Evolutionary conservation across 2,113 vertebrate species (phyloP), one percentile per base, ranked within the genome.

Genomic region (Ifrita kowaldi): DNA sequence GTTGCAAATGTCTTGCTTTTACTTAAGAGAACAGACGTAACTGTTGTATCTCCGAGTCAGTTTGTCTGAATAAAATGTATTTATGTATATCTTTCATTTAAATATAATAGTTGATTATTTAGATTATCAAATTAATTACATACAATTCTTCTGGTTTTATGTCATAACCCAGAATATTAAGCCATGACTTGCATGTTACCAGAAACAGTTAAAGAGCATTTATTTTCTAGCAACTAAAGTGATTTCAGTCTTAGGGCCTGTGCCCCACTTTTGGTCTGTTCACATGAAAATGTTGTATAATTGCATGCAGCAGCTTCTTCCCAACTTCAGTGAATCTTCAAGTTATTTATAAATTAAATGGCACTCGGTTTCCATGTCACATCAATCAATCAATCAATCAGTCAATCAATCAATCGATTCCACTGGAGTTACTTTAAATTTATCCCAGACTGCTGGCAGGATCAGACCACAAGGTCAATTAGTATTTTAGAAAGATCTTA

Each of bases 151-250:
- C n/a, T 77, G 28, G 6, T 55, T 91, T 86, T 77, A 52, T 23
- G 8, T 50, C 26, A 20, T 73, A 87, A 55, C 6, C 6, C 7
- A 10, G 46, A 76, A 44, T 59, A 56, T 4, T 11, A 90, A 80
- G 32, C 20, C 1, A 3, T 52, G 56, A 74, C 28, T 74, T 68
- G 8, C 7, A 57, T 27, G 4, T 70, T 69, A 67, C 60, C 93
- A 95, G 87, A 63, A 57, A 85, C 14, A 68, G 7, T 9, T 84
- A 93, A 52, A 68, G 21, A 55, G 59, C 1, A 13, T 63, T 84
- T 82, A 28, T 94, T 92, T 95, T 83, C 73, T 89, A 41, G n/a
- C 7, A 5, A 73, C 49, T 93, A 35, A 79, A 65, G 35, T 90
- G 71, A 64, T 94, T 92, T 93, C 88, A 13, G 5, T 46, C 83